Conservation (phyloP, 2,113 vertebrate genomes). For the Callipepla squamata region DNA sequence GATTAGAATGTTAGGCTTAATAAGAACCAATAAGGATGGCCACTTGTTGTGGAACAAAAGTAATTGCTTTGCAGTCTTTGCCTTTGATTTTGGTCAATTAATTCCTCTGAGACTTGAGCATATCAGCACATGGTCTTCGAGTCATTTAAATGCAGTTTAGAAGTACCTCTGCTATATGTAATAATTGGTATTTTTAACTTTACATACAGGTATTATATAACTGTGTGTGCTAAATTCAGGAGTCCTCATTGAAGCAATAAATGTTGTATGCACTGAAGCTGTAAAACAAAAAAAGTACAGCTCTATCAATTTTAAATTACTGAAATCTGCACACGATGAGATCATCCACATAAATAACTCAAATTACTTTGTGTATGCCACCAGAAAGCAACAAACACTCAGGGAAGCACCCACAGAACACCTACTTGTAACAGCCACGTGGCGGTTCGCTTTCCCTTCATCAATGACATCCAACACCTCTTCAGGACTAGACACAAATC, state of each 20-base stretch:
- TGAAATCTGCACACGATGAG: background rate
- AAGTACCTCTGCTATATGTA: rapidly evolving
- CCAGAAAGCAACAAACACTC: background rate
- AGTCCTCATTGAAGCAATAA: background rate
- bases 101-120: background rate
- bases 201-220: background rate
- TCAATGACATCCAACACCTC: slow-evolving; percentile 98
- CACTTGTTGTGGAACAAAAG: background rate
- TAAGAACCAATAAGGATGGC: background rate
- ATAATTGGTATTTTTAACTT: background rate
- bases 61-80: background rate
- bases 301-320: rapidly evolving
- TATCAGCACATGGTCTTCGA: no score
- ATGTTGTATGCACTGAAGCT: rapidly evolving
- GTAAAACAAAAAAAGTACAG: background rate
- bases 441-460: slow-evolving; percentile 94
- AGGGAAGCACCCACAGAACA: background rate
- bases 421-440: slow-evolving; percentile 96
- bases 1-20: background rate
- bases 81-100: background rate
- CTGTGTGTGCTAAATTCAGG: rapidly evolving
- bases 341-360: rapidly evolving
- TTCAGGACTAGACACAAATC: slow-evolving; percentile 96
- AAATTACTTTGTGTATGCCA: rapidly evolving
- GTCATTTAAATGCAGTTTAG: rapidly evolving